A percentile compares a stretch with the other conserved stretches of the same genome.
Evolutionary conservation across 2,888 invertebrate species (phyloP).

Genomic region (Meliscaeva auricollis): DNA sequence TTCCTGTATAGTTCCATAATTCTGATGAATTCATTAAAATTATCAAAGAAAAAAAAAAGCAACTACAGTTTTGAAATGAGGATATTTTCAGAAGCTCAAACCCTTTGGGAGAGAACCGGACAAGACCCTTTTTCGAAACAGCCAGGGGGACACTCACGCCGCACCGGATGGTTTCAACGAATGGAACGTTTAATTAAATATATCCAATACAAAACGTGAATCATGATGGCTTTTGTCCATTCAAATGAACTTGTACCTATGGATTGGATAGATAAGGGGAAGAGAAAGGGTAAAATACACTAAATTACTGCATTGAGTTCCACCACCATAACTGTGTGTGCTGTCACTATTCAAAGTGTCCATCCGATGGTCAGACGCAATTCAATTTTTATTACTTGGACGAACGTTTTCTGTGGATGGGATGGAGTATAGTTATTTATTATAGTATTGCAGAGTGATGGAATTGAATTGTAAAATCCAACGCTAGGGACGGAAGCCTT

Average conservation of each 20-base stretch:
- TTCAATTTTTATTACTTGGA: conserved; percentile 72
- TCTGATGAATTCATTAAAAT: conserved; percentile 74
- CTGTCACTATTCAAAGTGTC: conserved; percentile 69
- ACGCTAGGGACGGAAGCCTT: background rate
- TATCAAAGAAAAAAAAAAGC: conserved; percentile 63
- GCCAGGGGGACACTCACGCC: conserved; percentile 21
- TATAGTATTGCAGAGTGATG: conserved; percentile 32
- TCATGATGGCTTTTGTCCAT: conserved; percentile 74
- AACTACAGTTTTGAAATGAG: conserved; percentile 52
- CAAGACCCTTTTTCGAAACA: conserved; percentile 42
- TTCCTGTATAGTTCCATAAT: conserved; percentile 62
- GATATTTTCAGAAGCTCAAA: background rate
- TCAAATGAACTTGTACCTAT: conserved; percentile 65
- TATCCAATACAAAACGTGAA: conserved; percentile 76
- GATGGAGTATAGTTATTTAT: background rate
- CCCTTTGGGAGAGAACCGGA: conserved; percentile 58
- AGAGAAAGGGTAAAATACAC: conserved; percentile 47
- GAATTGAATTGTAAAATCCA: background rate
- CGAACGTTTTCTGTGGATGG: conserved; percentile 48
- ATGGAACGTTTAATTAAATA: conserved; percentile 75
- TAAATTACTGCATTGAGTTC: conserved; percentile 72
- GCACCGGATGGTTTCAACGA: conserved; percentile 20
- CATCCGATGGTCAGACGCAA: conserved; percentile 69
- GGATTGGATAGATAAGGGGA: conserved; percentile 46
- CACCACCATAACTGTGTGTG: conserved; percentile 37